Evolutionary conservation across 2,888 invertebrate genomes (phyloP), one percentile per base, ranked within the genome.

Genomic region (Aphidoletes aphidimyza): DNA sequence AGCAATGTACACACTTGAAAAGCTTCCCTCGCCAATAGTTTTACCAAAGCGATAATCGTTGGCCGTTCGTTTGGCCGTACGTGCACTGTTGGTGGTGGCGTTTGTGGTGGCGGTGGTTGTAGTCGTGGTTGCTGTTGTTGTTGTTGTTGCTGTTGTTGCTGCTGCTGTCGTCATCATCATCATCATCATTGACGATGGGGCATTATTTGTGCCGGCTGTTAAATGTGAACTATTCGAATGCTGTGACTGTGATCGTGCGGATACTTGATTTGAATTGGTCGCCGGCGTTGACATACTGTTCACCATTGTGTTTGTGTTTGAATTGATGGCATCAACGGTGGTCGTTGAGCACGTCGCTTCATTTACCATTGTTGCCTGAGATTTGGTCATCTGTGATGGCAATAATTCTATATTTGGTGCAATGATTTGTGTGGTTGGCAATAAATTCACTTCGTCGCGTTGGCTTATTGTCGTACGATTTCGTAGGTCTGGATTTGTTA

Each of bases 21-120:
- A 99, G 89, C 98, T 98, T 86, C 99, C 99, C 90, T 99, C 98
- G 86, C 99, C 99, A 87, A 99, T 95, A 86, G 96, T 93, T 91
- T 96, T 97, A 85, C 97, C 97, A 91, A 99, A 99, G 88, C 96
- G 95, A 90, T 96, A 99, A 91, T 99, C 98, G 88, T 94, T 94
- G 85, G 97, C 93, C 30, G 93, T 93, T 87, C 94, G 92, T 89
- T 95, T 96, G 84, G 92, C 91, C 83, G 92, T 49, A 54, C 39
- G 47, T 34, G 89, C 86, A 34, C 37, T 59, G 1, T 45, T 37
- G 6, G 22, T 34, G n/a, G 9, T 34, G 19, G 2, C 26, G 22
- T 26, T 49, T 34, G 54, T 49, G 9, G 84, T 3, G 6, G 37
- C 11, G 22, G 5, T 19, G 17, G 54, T 54, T n/a, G n/a, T n/a